Base-by-base conservation (phyloP, 2,888 invertebrate genomes). In the Trachelus iudaicus region DNA sequence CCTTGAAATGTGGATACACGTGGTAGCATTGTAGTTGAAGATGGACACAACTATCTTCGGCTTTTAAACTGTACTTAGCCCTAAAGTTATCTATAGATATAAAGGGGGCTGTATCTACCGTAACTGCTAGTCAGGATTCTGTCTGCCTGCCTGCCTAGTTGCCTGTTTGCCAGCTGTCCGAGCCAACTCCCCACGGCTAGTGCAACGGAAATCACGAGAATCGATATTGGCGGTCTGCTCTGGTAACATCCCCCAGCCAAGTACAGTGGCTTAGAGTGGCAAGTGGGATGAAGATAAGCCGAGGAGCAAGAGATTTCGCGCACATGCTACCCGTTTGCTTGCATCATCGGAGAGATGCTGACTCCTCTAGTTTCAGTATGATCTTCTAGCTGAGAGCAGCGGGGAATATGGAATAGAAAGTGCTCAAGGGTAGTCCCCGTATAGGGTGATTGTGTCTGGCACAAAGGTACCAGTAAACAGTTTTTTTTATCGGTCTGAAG, bases 271-370 rank as follows among this genome's bases (percentile, higher is more conserved):
- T 74, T 34, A 34, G 74, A 74, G 37, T 34, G 74, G 74, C 74
- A 74, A 74, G 37, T n/a, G 34, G 37, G 74, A n/a, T 37, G 35
- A n/a, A 74, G 74, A 74, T 37, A 37, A 74, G 74, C 74, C 35
- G n/a, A 74, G 74, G 37, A 71, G 71, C 71, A 74, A 11, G 37
- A 71, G 71, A 12, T 71, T 71, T 71, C 71, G 71, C 71, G 71
- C 31, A 71, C 31, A 71, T 71, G 71, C 71, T 71, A 71, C 71
- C 76, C 76, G 82, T 31, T 77, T 74, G 34, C 23, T 23, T 75
- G 71, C 75, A 76, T 73, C 37, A 23, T 31, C 31, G 71, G 31
- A 34, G 71, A 71, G 15, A 71, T 71, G 71, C 71, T 71, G 71
- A 71, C 31, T 71, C 71, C 31, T 34, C 71, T 71, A 31, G 71